phyloP scores from a whole-genome alignment of 1,140 invertebrate genomes.

The Panagrolaimus sp. region DNA sequence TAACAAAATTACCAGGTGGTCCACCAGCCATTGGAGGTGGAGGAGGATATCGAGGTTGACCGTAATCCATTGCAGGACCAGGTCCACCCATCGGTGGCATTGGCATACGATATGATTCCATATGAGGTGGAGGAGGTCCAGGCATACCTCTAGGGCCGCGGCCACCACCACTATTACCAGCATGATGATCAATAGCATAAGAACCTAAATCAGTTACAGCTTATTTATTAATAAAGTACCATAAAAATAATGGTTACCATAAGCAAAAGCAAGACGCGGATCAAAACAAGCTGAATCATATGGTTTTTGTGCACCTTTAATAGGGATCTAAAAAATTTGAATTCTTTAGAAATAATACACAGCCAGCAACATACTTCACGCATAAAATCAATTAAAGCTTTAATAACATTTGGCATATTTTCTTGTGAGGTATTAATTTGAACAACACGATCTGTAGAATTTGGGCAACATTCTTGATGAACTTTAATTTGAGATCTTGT shows the following conservation, averaged over 20 bases:
- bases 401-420: slow-evolving; percentile 76
- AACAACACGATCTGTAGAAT: slow-evolving; percentile 88
- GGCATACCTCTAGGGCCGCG: slow-evolving; percentile 14
- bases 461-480: slow-evolving; percentile 85
- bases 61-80: no score
- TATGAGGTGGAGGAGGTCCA: slow-evolving; percentile 17
- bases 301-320: slow-evolving; percentile 47
- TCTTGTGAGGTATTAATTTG: slow-evolving; percentile 77
- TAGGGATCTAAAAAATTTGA: slow-evolving; percentile 41
- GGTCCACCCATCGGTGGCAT: neutral
- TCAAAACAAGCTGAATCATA: slow-evolving; percentile 55
- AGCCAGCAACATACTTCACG: slow-evolving; percentile 68
- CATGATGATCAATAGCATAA: no score
- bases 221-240: no score
- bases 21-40: no score
- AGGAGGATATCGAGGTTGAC: no score
- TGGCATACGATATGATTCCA: neutral
- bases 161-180: slow-evolving; percentile 26
- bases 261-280: slow-evolving; percentile 35
- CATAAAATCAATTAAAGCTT: slow-evolving; percentile 77
- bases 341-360: slow-evolving; percentile 24
- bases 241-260: no score
- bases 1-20: no score
- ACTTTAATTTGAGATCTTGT: slow-evolving; percentile 91
- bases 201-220: no score